Conservation (phyloP, 2,888 invertebrate species). For the Drosophila kuntzei region DNA sequence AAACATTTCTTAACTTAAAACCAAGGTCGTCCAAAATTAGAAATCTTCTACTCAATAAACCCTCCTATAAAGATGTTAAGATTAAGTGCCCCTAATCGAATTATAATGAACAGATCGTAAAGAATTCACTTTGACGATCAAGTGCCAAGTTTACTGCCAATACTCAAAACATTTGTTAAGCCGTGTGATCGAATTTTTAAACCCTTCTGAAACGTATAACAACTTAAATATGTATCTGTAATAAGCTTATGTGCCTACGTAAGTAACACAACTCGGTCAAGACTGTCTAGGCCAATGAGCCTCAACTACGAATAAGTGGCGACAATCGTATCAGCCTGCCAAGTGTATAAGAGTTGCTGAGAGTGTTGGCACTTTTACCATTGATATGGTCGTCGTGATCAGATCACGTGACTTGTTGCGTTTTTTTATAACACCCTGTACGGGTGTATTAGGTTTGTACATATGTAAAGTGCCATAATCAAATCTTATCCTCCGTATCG, state of each 20-base stretch:
- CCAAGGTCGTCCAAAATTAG: conserved; percentile 32
- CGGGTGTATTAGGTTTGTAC: no score
- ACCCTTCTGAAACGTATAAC: not conserved
- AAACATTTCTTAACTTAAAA: conserved; percentile 6
- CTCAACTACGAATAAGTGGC: not conserved
- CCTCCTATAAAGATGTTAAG: conserved; percentile 49
- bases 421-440: no score
- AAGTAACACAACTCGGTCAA: not conserved
- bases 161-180: conserved; percentile 9
- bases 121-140: conserved; percentile 19
- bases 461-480: no score
- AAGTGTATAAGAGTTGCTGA: not conserved
- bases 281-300: conserved; percentile 8
- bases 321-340: conserved; percentile 12
- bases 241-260: not conserved
- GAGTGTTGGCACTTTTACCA: not conserved
- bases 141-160: conserved; percentile 12
- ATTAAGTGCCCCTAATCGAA: conserved; percentile 39
- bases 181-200: not conserved
- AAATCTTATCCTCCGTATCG: no score
- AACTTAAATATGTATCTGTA: conserved; percentile 7
- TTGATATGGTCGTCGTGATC: conserved; percentile 15
- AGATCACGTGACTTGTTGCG: conserved; percentile 13
- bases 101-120: conserved; percentile 37
- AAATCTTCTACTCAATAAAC: conserved; percentile 22